These are phyloP conservation scores for Cuculus canorus DNA, from an alignment of 2,797 vertebrate species.

Conservation along the genomic window DNA sequence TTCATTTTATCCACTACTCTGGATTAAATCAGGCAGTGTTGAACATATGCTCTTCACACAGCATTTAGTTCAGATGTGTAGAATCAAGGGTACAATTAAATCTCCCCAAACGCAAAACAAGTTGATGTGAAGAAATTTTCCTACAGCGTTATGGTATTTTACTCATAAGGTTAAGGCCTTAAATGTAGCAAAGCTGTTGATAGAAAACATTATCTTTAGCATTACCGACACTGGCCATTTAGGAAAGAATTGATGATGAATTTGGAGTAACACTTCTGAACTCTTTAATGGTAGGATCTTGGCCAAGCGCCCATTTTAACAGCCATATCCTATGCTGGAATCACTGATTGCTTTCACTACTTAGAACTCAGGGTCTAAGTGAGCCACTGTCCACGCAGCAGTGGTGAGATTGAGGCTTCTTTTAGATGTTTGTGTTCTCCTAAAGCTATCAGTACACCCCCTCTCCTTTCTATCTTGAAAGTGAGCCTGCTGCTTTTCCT, in stretches of 20 bases:
- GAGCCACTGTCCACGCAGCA: background rate
- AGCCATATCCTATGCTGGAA: background rate
- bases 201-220: background rate
- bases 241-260: background rate
- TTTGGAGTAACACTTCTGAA: background rate
- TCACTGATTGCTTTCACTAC: background rate
- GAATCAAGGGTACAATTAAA: background rate
- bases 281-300: background rate
- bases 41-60: background rate
- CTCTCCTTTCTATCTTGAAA: background rate
- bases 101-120: background rate
- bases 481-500: background rate
- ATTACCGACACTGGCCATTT: background rate
- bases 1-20: background rate
- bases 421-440: background rate
- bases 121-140: background rate
- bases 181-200: background rate
- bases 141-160: background rate
- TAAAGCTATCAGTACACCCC: background rate
- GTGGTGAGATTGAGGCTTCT: background rate
- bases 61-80: background rate
- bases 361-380: background rate
- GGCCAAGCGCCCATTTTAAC: background rate
- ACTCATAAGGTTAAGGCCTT: background rate
- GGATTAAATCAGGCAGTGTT: background rate